Evolutionary conservation across 2,113 vertebrate species (phyloP), one percentile per base, ranked within the genome.

Genomic region (Saccopteryx leptura): DNA sequence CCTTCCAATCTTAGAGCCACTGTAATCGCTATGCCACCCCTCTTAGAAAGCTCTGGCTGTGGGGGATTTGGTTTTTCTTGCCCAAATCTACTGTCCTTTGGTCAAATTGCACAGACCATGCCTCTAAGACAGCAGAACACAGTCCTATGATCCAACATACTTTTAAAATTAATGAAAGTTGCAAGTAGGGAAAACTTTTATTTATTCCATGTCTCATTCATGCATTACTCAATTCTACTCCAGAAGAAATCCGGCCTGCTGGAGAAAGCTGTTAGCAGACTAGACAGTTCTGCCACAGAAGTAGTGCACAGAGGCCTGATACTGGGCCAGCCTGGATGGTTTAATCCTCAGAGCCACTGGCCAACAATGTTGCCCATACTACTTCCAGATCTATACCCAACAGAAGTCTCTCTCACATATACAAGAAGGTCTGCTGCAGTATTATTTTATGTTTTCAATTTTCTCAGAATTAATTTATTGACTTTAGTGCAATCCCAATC

Each of bases 1-100:
- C 15, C 66, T 54, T 79, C 65, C 75, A 91, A 88, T 69, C 52
- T 52, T 54, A 80, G 60, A 88, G 71, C 75, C 24, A 75, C 9
- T 52, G 28, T 84, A 63, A 52, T 61, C 50, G 86, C 63, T 76
- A 74, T 61, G 80, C 52, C 48, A 50, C 60, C 12, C 39, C 19
- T 82, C 31, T 91, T 76, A 80, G 52, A 89, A 83, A 94, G 66
- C 18, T 88, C 3, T 92, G 85, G 81, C 19, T 65, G 7, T 31
- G 61, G 14, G 6, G 3, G 46, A 28, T 65, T 33, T 58, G 52
- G 26, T 71, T 90, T 76, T 76, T 68, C 78, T 82, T 61, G 60
- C 56, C 68, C 87, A 56, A 79, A 86, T 68, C 63, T 82, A 52
- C 39, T 78, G 15, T 88, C n/a, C 15, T 94, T 63, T 31, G 69